A percentile compares a stretch with the other conserved stretches of the same genome.
Evolutionary conservation across 2,113 vertebrate genomes (phyloP).

Genomic region (Mesocricetus auratus): DNA sequence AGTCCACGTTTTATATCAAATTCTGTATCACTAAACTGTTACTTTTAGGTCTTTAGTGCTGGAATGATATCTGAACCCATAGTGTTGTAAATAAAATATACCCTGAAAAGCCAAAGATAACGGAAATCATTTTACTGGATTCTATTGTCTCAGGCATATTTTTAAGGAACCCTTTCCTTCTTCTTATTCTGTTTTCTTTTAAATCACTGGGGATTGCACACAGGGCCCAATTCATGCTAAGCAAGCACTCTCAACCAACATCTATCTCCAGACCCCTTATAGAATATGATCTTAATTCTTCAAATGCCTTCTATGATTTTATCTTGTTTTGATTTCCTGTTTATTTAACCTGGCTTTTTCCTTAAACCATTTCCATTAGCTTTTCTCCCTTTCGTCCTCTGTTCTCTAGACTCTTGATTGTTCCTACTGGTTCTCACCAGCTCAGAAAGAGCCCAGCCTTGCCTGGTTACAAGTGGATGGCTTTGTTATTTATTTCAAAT

Average conservation of each 20-base stretch:
- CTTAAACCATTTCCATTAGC: background rate
- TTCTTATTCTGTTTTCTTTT: background rate
- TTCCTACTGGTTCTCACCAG: background rate
- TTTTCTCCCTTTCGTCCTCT: conserved; percentile 24
- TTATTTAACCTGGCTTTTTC: background rate
- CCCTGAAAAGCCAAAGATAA: background rate
- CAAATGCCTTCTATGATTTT: background rate
- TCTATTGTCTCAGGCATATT: background rate
- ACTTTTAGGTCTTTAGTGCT: background rate
- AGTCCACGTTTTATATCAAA: background rate
- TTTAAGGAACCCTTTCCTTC: background rate
- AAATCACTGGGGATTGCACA: background rate
- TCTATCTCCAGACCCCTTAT: background rate
- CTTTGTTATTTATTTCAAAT: conserved; percentile 14
- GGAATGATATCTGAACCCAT: background rate
- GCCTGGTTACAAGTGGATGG: background rate
- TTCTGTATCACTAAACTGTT: background rate
- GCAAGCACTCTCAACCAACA: background rate
- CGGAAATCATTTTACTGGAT: background rate
- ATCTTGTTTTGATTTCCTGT: background rate
- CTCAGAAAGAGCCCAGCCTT: background rate
- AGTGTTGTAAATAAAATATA: background rate
- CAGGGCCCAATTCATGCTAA: too few species aligned
- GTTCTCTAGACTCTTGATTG: background rate
- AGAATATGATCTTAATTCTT: background rate